phyloP scores from a whole-genome alignment of 2,888 invertebrate species.

The Augochlorella aurata region DNA sequence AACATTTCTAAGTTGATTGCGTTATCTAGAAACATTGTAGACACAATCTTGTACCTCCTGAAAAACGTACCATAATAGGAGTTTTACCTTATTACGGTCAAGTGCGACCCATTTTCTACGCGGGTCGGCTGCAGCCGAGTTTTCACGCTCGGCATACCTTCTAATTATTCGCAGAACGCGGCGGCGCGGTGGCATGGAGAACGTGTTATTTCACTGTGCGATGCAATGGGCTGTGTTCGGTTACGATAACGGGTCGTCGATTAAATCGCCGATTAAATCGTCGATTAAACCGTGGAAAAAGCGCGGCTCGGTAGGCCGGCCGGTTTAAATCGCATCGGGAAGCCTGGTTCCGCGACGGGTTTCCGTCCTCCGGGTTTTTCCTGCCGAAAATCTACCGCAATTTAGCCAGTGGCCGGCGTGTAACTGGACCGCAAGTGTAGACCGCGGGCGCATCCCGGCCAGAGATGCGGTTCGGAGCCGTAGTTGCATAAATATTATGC shows the following conservation, averaged over 20 bases:
- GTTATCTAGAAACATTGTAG: too few relatives aligned
- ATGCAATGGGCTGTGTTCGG: neutral
- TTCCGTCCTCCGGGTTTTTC: neutral
- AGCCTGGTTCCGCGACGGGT: neutral
- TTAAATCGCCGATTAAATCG: neutral
- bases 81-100: constrained; percentile 19
- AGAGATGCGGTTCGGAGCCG: constrained; percentile 22
- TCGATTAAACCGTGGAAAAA: constrained; percentile 21
- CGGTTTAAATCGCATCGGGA: neutral
- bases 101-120: constrained; percentile 42
- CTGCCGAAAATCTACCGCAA: constrained; percentile 16
- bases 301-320: neutral
- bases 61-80: too few relatives aligned
- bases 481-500: constrained; percentile 71
- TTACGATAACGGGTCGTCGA: neutral
- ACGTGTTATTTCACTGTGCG: neutral
- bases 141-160: neutral
- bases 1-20: too few relatives aligned
- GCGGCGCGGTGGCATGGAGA: neutral
- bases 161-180: constrained; percentile 25
- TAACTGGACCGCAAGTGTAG: constrained; percentile 24
- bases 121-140: neutral
- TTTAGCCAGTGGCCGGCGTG: neutral
- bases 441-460: neutral
- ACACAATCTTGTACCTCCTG: too few relatives aligned